A percentile compares a stretch with the other conserved stretches of the same genome.
phyloP scores from a whole-genome alignment of 2,113 vertebrate genomes.

The Leuciscus idus region DNA sequence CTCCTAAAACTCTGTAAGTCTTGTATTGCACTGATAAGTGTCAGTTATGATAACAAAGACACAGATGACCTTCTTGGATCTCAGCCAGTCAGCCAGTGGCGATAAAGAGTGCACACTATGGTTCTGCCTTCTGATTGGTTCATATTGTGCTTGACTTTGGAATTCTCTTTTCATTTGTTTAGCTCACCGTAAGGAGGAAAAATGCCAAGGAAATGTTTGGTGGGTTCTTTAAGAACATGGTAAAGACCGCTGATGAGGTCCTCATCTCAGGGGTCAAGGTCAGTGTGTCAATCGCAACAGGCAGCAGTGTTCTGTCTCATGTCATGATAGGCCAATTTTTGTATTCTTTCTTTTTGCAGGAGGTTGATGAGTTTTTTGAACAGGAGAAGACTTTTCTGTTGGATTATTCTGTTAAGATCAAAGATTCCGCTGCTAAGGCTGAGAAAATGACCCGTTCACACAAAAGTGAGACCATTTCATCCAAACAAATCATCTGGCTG shows the following conservation, averaged over 20 bases:
- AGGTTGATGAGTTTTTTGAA: constrained; percentile 97
- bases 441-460: constrained; percentile 96
- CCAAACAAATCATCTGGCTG: neutral
- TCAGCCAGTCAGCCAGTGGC: constrained; percentile 3
- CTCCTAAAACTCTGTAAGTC: neutral
- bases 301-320: neutral
- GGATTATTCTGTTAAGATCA: constrained; percentile 93
- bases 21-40: constrained; percentile 13
- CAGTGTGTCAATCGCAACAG: constrained; percentile 30
- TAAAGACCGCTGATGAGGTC: constrained; percentile 95
- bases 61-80: neutral
- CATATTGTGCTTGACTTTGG: neutral
- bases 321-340: neutral
- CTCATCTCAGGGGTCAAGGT: constrained; percentile 95
- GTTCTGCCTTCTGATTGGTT: neutral
- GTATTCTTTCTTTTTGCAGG: constrained; percentile 72
- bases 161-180: constrained; percentile 22
- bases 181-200: constrained; percentile 95
- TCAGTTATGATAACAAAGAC: constrained; percentile 15
- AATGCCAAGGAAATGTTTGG: constrained; percentile 98
- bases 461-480: constrained; percentile 81
- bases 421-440: constrained; percentile 92
- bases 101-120: neutral
- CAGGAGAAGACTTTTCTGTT: constrained; percentile 96
- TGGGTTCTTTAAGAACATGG: constrained; percentile 94